Evolutionary conservation across 1,140 invertebrate species (phyloP), one percentile per base, ranked within the genome.

Genomic region (Ceratosolen solmsi): DNA sequence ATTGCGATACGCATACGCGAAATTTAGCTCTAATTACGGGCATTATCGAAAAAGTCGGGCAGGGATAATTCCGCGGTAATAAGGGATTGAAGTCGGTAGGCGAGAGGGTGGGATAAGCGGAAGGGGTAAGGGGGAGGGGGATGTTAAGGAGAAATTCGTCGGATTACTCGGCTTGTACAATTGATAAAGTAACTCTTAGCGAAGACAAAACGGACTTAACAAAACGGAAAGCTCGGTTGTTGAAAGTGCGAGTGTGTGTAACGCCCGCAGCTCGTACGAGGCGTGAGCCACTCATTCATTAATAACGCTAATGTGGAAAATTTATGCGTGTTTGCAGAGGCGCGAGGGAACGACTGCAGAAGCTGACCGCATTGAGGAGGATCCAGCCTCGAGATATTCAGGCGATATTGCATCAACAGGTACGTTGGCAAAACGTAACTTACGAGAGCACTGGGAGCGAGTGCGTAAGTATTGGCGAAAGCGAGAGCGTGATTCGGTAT

Each of bases 351-450:
- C 94, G 97, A 87, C 93, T 99, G 88, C 96, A 98, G 92, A 94
- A 95, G 86, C 94, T 98, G 85, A 96, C 97, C 70, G 96, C 96
- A 81, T 94, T 98, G 90, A 97, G 97, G 91, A 94, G 96, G 84
- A 96, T 99, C 92, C 96, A 96, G 82, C 97, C 97, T 80, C 96
- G 98, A 88, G 97, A 99, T 93, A 99, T 99, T 82, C 86, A 91
- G 95, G 96, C 96, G 87, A 97, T 98, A 92, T 93, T 98, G 83
- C 97, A 97, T 87, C 94, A 97, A 90, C 96, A 97, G 94, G 96
- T 97, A 93, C 2, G 76, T 33, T 25, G 22, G 33, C 25, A 8
- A 54, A 38, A 38, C 56, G 36, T 30, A 65, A 72, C n/a, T 27
- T 60, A 33, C 20, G 22, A 63, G 33, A 30, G 15, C 9, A 1